These are phyloP conservation scores for Pluvialis apricaria DNA, from an alignment of 2,113 vertebrate species.

Conservation along the genomic window DNA sequence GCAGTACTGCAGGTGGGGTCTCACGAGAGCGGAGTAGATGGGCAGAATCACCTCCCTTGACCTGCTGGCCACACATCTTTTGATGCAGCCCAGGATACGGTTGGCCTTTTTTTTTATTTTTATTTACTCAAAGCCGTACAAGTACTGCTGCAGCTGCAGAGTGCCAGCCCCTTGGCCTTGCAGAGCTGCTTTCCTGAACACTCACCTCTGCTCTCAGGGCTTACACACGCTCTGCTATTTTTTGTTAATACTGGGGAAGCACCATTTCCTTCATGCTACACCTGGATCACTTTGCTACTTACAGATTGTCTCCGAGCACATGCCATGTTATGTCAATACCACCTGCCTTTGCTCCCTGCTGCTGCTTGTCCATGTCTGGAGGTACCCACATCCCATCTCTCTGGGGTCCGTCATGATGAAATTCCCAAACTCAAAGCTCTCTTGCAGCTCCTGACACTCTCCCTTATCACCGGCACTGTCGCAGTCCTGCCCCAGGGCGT, in stretches of 20 bases:
- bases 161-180: neutral
- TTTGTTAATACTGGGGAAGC: neutral
- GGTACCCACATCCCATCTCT: neutral
- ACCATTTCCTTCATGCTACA: neutral
- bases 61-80: no score
- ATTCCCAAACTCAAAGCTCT: neutral
- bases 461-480: neutral
- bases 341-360: neutral
- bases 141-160: neutral
- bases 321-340: accelerated
- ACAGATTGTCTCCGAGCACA: neutral
- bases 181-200: neutral
- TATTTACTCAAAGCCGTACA: accelerated
- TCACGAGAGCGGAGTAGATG: no score
- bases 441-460: neutral
- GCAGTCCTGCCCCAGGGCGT: neutral
- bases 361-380: accelerated
- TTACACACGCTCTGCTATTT: neutral
- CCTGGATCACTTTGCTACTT: neutral
- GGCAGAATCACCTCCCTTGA: no score
- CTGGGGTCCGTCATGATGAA: accelerated
- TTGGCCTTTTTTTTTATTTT: no score
- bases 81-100: no score
- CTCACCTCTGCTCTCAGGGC: neutral
- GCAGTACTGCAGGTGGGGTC: no score